Evolutionary conservation across 2,888 invertebrate genomes (phyloP).

Genomic region (Lutraria lutraria): DNA sequence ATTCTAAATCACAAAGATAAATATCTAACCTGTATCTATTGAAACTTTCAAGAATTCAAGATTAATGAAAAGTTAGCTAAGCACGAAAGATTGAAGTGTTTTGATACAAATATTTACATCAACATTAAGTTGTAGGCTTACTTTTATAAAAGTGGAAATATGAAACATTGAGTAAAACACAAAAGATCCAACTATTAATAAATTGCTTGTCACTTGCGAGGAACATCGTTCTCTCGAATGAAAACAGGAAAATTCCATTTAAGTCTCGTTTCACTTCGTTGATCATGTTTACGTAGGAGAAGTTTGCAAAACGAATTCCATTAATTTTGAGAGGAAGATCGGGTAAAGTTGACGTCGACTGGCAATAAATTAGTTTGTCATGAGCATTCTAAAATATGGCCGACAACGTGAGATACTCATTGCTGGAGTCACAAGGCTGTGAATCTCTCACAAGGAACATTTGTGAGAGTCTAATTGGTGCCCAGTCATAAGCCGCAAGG

Average conservation of each 20-base stretch:
- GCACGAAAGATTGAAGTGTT: not conserved
- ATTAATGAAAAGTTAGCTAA: too few relatives aligned
- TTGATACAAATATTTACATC: not conserved
- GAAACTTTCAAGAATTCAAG: too few relatives aligned
- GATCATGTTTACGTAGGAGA: conserved; percentile 51
- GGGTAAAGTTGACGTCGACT: conserved; percentile 50
- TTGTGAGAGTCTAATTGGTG: conserved; percentile 34
- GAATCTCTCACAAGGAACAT: conserved; percentile 17
- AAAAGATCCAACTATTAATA: conserved; percentile 54
- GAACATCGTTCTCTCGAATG: conserved; percentile 40
- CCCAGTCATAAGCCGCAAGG: conserved; percentile 39
- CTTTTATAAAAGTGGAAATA: conserved; percentile 43
- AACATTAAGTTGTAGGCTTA: not conserved
- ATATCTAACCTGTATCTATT: too few relatives aligned
- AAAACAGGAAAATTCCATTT: conserved; percentile 72
- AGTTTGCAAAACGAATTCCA: conserved; percentile 64
- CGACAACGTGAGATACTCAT: conserved; percentile 1
- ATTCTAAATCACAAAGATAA: too few relatives aligned
- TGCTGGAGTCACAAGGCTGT: conserved; percentile 2
- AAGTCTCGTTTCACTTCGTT: conserved; percentile 57
- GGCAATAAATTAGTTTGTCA: conserved; percentile 68
- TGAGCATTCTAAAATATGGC: conserved; percentile 24
- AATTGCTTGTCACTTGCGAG: conserved; percentile 57
- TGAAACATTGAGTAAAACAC: conserved; percentile 42
- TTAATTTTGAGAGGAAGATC: conserved; percentile 61